Base-by-base conservation (phyloP, 2,797 vertebrate species). In the Platyrinchus mystaceus region DNA sequence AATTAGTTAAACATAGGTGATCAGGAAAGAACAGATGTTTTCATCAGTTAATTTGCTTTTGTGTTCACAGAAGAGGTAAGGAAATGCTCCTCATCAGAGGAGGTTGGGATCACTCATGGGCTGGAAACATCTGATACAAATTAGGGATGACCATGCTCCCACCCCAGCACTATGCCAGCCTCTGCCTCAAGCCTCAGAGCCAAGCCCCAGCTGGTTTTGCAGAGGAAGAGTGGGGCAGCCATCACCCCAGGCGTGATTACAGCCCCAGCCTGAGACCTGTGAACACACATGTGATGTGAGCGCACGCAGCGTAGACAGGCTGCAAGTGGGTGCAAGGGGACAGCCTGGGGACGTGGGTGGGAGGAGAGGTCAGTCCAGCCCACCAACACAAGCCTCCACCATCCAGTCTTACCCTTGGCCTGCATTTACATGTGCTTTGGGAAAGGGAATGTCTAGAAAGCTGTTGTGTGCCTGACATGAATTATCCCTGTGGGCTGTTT, bases 321-420 rank as follows among this genome's bases (percentile, higher is more conserved):
- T 89, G 69, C 39, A 50, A 2, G 2, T 30, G 39, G 15, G 41
- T 85, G 46, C 41, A 41, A 3, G 34, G n/a, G n/a, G 4, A 4
- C 19, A 52, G 7, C 9, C 24, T 22, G 37, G 12, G 12, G 5
- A 3, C 36, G 26, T 0, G 0, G 30, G 10, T 49, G 36, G 37
- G 47, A 47, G 77, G 23, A 41, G 0, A 1, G 41, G 21, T 43
- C 56, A 67, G 58, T 23, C 30, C n/a, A 20, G 52, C 12, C 12
- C 14, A 53, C 46, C 16, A 64, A 4, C 44, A 34, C 0, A 0
- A 79, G 22, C 12, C 37, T 56, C 24, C 0, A 0, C 30, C 32
- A 22, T 14, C 19, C 4, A 2, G 12, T 14, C 37, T 78, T 27
- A 21, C 16, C 36, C 53, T 74, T 2, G 0, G 22, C 63, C 43